Base-by-base conservation (phyloP, 1,140 invertebrate species). In the Meteorus sp. region DNA sequence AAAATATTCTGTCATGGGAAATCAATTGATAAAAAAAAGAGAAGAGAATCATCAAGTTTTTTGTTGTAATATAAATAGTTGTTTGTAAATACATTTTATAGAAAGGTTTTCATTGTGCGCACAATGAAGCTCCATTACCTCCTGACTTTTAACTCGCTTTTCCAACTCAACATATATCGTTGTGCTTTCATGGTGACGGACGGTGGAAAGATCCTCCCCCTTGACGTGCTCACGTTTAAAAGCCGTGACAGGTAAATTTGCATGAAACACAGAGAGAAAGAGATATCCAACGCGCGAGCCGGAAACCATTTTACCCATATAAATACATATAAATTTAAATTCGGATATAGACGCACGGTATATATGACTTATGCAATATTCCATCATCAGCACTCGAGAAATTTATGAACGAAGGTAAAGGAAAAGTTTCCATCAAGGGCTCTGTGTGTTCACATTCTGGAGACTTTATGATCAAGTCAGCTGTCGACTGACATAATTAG, bases 91-190 rank as follows among this genome's bases (percentile, higher is more conserved):
- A 13, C 50, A 33, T 51, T 51, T 23, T n/a, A 33, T 11, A 11
- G 29, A 33, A 23, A 9, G 33, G 33, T 52, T 52, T 20, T 7
- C 50, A 52, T 52, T 52, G 50, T 52, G 50, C 20, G 29, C 8
- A 22, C 25, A 3, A 17, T 19, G 35, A 52, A 52, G 50, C 29
- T 52, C 20, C 50, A 35, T 31, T 52, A 3, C 17, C 20, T 15
- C 50, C 15, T 25, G 17, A 35, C 50, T 52, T 52, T 35, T 19
- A 52, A 52, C 29, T 51, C 13, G 29, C 13, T 31, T 52, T 37
- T n/a, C 31, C 19, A 15, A 17, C 20, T 19, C 33, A 33, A 31
- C 13, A 33, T 37, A 35, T 20, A 35, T 33, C 15, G 35, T n/a
- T 15, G 11, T 39, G 15, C 15, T 39, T n/a, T n/a, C n/a, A n/a